Percentiles rank a stretch among this genome's conserved stretches.
phyloP scores from a whole-genome alignment of 2,797 vertebrate genomes.

The Myiotriccus ornatus region DNA sequence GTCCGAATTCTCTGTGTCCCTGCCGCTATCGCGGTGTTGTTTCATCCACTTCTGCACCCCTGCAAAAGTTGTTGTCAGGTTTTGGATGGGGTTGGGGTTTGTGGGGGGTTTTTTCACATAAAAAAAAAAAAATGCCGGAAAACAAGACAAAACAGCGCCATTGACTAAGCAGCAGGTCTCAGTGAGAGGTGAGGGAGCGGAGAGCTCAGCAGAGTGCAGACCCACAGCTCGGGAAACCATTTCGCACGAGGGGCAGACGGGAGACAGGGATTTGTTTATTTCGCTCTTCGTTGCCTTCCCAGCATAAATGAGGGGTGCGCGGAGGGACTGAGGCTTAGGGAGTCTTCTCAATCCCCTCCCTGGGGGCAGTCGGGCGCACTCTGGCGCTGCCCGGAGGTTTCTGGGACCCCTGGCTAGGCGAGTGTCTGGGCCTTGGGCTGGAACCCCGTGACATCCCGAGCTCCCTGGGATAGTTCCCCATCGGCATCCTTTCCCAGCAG shows the following conservation, averaged over 20 bases:
- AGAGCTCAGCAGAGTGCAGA: neutral
- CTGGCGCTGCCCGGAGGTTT: neutral
- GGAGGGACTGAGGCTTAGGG: neutral
- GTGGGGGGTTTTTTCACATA: neutral
- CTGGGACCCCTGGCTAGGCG: neutral
- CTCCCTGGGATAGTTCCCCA: neutral
- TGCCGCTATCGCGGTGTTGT: rapidly evolving
- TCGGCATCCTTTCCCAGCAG: neutral
- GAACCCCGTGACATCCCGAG: neutral
- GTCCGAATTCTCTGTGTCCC: neutral
- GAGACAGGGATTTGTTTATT: neutral
- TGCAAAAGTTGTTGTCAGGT: neutral
- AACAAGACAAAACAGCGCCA: neutral
- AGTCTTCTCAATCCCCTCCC: neutral
- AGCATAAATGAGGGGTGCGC: neutral
- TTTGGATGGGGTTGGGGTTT: neutral
- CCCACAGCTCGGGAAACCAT: neutral
- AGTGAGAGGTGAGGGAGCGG: neutral
- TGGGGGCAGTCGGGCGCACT: neutral
- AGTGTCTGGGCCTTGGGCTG: neutral
- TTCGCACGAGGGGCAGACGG: rapidly evolving
- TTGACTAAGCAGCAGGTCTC: neutral
- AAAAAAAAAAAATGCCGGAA: rapidly evolving
- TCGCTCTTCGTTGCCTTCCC: neutral
- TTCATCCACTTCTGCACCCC: neutral